phyloP scores from a whole-genome alignment of 2,888 invertebrate species.

The Pachycephus smyrnensis region DNA sequence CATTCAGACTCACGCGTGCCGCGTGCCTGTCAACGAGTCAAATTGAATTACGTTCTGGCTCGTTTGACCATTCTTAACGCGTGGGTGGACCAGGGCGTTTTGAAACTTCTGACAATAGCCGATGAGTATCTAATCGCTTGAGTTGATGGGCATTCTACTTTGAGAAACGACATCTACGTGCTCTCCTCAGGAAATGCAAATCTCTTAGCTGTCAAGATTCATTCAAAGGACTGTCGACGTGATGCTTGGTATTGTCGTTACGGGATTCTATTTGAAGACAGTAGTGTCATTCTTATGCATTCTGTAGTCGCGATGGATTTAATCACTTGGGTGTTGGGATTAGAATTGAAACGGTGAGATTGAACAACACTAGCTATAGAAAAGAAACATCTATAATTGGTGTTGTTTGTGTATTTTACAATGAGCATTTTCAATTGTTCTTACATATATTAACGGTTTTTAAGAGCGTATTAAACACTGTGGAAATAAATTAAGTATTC shows the following conservation, averaged over 20 bases:
- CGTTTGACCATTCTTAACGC: neutral
- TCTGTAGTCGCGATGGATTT: neutral
- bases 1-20: neutral
- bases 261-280: neutral
- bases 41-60: neutral
- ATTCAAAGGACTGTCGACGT: neutral
- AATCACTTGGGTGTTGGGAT: neutral
- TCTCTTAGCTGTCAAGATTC: neutral
- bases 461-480: neutral
- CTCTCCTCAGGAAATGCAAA: neutral
- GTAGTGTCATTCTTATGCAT: neutral
- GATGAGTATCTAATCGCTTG: neutral
- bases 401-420: neutral
- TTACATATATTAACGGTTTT: neutral
- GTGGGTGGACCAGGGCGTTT: neutral
- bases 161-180: neutral
- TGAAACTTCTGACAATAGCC: neutral
- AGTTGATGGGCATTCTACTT: neutral
- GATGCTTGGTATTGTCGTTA: neutral
- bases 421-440: neutral
- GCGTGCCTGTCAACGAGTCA: neutral
- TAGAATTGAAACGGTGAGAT: neutral
- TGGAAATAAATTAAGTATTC: neutral
- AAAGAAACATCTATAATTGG: neutral
- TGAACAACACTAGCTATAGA: neutral